These are phyloP conservation scores for Lutjanus erythropterus DNA, from an alignment of 2,113 vertebrate genomes.

Conservation along the genomic window DNA sequence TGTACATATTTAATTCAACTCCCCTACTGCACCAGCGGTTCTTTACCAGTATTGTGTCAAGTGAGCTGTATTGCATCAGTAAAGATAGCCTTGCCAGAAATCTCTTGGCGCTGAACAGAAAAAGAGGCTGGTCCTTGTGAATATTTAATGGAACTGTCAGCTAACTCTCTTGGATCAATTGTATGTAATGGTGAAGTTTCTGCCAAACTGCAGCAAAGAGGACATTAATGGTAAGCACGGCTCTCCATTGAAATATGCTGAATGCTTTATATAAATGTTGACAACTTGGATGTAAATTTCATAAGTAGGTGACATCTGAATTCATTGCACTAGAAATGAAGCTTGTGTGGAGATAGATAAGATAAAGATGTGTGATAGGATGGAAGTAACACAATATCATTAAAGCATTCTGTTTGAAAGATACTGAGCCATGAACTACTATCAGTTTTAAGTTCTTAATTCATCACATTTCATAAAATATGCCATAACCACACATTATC, in stretches of 20 bases:
- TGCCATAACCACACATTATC: neutral
- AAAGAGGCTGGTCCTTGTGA: slow-evolving; percentile 11
- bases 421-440: neutral
- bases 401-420: neutral
- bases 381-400: neutral
- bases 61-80: neutral
- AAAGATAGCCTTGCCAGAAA: neutral
- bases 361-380: neutral
- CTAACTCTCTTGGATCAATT: slow-evolving; percentile 15
- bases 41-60: neutral
- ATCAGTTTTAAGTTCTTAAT: neutral
- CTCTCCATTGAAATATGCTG: neutral
- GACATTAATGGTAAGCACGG: slow-evolving; percentile 72
- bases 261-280: neutral
- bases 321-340: no score
- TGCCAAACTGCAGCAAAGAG: slow-evolving; percentile 55
- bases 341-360: neutral
- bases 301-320: no score
- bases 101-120: neutral
- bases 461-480: neutral
- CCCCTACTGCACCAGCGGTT: neutral
- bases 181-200: slow-evolving; percentile 34
- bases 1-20: neutral
- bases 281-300: neutral
- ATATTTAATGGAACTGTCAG: slow-evolving; percentile 44